A percentile compares a stretch with the other conserved stretches of the same genome.
Evolutionary conservation across 1,140 invertebrate genomes (phyloP).

Genomic region (Parasteatoda tepidariorum): DNA sequence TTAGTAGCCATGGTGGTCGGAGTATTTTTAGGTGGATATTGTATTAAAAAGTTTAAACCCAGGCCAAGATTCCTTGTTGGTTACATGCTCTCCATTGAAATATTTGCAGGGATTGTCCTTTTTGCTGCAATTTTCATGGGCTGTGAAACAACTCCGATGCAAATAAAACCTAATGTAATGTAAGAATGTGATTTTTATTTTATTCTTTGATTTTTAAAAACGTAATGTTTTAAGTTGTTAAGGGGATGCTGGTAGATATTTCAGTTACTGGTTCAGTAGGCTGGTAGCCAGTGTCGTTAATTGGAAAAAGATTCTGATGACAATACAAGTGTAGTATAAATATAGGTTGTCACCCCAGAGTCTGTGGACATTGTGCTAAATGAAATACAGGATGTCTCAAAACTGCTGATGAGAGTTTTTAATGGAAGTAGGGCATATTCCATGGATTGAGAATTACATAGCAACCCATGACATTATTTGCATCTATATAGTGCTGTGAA

Average conservation of each 20-base stretch:
- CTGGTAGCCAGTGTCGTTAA: no score
- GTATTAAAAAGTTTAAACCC: constrained; percentile 79
- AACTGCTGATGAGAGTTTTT: no score
- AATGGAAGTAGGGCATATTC: no score
- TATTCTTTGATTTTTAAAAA: neutral
- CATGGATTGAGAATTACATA: no score
- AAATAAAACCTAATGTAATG: neutral
- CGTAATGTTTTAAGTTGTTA: no score
- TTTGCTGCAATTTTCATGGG: constrained; percentile 78
- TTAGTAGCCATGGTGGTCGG: constrained; percentile 79
- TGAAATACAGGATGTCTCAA: no score
- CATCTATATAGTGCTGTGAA: no score
- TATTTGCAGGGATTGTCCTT: constrained; percentile 75
- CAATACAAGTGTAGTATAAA: no score
- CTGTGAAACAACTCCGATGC: constrained; percentile 69
- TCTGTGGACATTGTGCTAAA: no score
- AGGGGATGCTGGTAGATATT: neutral
- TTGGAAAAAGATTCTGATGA: no score
- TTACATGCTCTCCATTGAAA: constrained; percentile 79
- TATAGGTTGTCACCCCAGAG: no score
- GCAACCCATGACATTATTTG: no score
- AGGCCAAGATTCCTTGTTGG: constrained; percentile 76
- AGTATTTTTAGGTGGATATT: constrained; percentile 76
- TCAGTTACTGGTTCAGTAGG: neutral
- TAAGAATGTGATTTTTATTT: neutral